Base-by-base conservation (phyloP, 2,797 vertebrate genomes). In the Falco berigora region DNA sequence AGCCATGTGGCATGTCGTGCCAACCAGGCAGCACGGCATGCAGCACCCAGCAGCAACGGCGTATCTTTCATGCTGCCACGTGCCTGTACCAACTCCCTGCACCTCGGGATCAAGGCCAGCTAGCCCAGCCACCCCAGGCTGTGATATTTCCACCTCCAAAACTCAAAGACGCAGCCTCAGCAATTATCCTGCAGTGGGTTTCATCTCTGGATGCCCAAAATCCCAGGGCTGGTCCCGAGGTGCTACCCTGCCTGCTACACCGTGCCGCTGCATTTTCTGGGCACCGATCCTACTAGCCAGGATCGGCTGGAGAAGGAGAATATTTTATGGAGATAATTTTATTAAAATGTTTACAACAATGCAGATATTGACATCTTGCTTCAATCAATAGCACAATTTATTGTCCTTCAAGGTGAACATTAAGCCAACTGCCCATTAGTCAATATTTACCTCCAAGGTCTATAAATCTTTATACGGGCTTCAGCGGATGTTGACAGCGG, bases 381-480 rank as follows among this genome's bases (percentile, higher is more conserved):
- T 92, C 83, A 95, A 94, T 98, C 98, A 96, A 98, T 98, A 98
- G 90, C 91, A 81, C 97, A 98, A 98, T 98, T 98, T 98, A 98
- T 98, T 97, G 98, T 97, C 97, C 97, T 98, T 98, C 98, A 98
- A 97, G 98, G 97, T 97, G 97, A 98, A 97, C 97, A 98, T 96
- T 96, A 97, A 98, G 95, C 95, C 94, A 96, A 97, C 96, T 98
- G 96, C 96, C 96, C 97, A 97, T 97, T 98, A 98, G 97, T 98
- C 98, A 98, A 97, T 98, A 98, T 97, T 97, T 98, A 97, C 96
- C 96, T 97, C 95, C 86, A 92, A 97, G 97, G 97, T 97, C 98
- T 98, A 98, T 98, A 98, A 98, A 98, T 98, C 98, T 98, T 98
- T 98, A 98, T 97, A 97, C 36, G n/a, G 97, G 96, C 96, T 97